phyloP scores from a whole-genome alignment of 2,888 invertebrate species.

The Sinelater perroti region DNA sequence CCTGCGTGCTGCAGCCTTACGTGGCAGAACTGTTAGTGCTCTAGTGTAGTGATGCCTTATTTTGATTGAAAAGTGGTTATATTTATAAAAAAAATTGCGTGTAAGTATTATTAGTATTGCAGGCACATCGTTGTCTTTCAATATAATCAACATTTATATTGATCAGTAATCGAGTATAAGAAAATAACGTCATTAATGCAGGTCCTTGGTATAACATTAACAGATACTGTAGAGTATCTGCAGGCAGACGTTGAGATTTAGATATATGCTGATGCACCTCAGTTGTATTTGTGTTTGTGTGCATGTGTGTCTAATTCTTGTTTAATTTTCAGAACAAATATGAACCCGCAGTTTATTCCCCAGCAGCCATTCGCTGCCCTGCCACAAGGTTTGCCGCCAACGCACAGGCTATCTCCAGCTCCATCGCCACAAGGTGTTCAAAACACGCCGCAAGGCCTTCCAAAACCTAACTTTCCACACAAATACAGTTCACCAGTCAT shows the following conservation, averaged over 20 bases:
- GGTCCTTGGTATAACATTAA: no score
- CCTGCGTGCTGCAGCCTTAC: constrained; percentile 69
- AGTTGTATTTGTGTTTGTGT: no score
- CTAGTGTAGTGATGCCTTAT: constrained; percentile 45
- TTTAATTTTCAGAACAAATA: constrained; percentile 49
- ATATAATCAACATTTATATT: no score
- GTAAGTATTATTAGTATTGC: constrained; percentile 19
- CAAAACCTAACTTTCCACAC: constrained; percentile 48
- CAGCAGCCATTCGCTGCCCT: constrained; percentile 51
- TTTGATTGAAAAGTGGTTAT: constrained; percentile 39
- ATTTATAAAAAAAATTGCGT: constrained; percentile 18
- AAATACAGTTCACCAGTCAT: constrained; percentile 55
- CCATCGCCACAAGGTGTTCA: constrained; percentile 60
- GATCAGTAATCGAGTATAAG: no score
- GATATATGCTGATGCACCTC: no score
- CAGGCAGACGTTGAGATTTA: no score
- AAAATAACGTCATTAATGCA: no score
- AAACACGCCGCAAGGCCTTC: constrained; percentile 49
- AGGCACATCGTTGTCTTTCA: no score
- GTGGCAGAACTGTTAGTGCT: constrained; percentile 62
- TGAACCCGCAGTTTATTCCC: constrained; percentile 65
- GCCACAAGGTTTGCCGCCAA: constrained; percentile 49
- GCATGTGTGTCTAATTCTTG: constrained; percentile 17
- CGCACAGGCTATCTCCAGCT: constrained; percentile 61
- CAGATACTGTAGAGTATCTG: no score